Evolutionary conservation across 1,140 invertebrate species (phyloP).

Genomic region (Caenorhabditis remanei): DNA sequence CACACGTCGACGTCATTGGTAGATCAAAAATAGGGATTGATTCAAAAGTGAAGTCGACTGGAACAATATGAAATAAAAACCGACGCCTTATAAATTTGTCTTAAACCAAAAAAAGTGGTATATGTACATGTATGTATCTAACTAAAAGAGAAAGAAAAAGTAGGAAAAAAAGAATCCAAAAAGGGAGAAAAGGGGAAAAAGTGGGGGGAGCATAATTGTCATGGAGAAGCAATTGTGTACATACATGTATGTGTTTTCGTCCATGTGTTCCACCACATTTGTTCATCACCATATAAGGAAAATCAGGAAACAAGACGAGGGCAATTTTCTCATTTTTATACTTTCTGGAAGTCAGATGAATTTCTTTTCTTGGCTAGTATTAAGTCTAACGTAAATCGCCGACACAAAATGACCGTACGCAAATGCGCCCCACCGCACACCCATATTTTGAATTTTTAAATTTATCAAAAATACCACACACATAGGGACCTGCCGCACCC

Average conservation of each 20-base stretch:
- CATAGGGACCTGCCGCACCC: no score
- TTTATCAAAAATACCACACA: no score
- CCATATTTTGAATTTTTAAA: no score
- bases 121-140: neutral
- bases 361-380: no score
- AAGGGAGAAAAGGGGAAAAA: neutral
- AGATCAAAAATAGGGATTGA: neutral
- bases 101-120: neutral
- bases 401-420: no score
- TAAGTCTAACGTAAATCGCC: no score
- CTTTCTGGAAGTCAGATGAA: no score
- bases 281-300: neutral
- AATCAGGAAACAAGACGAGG: neutral
- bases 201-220: slow-evolving; percentile 17
- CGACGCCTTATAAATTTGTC: neutral
- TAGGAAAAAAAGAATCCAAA: neutral
- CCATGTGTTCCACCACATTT: neutral
- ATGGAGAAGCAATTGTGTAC: slow-evolving; percentile 14
- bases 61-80: no score
- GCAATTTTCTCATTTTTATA: neutral
- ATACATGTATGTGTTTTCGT: neutral
- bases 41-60: slow-evolving; percentile 37
- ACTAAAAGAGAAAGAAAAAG: neutral
- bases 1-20: neutral
- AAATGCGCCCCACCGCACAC: no score